A percentile compares a stretch with the other conserved stretches of the same genome.
Evolutionary conservation across 1,140 invertebrate species (phyloP).

Genomic region (Euschistus heros): DNA sequence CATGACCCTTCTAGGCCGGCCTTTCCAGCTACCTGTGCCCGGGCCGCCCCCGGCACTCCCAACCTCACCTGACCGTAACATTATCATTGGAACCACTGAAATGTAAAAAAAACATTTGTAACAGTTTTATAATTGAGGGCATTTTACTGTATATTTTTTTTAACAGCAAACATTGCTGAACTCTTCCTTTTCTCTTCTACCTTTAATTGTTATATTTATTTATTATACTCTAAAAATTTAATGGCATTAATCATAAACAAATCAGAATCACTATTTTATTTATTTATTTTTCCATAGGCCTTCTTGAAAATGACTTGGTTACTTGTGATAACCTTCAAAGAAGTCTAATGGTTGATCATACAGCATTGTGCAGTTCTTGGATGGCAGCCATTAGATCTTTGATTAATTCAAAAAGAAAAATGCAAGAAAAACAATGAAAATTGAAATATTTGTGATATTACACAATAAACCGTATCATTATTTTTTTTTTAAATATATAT

Average conservation of each 20-base stretch:
- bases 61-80: no score
- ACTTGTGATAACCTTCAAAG: constrained; percentile 38
- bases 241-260: neutral
- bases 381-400: constrained; percentile 37
- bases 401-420: constrained; percentile 17
- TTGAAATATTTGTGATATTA: no score
- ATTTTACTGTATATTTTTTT: no score
- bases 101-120: no score
- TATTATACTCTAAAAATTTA: neutral
- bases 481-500: no score
- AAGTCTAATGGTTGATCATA: constrained; percentile 38
- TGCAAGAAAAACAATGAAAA: neutral
- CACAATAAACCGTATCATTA: no score
- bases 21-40: no score
- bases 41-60: no score
- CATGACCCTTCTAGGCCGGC: no score
- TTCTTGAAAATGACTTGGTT: constrained; percentile 34
- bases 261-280: neutral
- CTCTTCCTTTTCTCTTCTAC: neutral
- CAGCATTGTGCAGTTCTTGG: constrained; percentile 37
- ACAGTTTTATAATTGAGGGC: no score
- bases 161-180: neutral
- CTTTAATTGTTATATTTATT: neutral
- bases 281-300: constrained; percentile 31
- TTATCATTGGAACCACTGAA: no score